Evolutionary conservation across 2,888 invertebrate species (phyloP).

Genomic region (Melanostoma scalare): DNA sequence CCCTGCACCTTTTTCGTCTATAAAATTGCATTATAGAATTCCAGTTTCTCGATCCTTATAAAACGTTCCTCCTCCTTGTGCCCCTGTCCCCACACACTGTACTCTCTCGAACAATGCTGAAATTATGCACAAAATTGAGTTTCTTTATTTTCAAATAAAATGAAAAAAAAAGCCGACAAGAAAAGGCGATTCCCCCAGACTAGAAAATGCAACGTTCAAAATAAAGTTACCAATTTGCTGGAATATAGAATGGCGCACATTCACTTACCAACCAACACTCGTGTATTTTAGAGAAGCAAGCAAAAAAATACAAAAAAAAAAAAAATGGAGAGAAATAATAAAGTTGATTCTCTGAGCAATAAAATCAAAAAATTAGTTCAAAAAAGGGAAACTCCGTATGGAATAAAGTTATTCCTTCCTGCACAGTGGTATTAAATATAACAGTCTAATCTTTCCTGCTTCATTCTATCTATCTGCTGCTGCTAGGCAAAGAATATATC

Average conservation of each 20-base stretch:
- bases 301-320: conserved; percentile 1
- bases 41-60: conserved; percentile 8
- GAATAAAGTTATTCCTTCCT: conserved; percentile 54
- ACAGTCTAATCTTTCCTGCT: conserved; percentile 50
- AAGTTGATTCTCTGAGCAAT: conserved; percentile 31
- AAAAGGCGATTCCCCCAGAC: background rate
- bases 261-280: background rate
- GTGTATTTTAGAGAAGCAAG: background rate
- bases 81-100: background rate
- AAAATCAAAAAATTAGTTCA: conserved; percentile 44
- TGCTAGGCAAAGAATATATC: conserved; percentile 31
- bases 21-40: conserved; percentile 63
- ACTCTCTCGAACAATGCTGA: conserved; percentile 46
- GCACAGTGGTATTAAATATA: conserved; percentile 29
- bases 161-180: conserved; percentile 1
- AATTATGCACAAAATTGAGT: conserved; percentile 60
- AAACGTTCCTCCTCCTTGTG: no score
- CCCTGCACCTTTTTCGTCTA: conserved; percentile 27
- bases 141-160: conserved; percentile 25
- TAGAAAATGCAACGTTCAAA: conserved; percentile 56
- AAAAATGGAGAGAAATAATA: conserved; percentile 21
- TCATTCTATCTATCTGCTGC: conserved; percentile 34
- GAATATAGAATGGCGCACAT: conserved; percentile 23
- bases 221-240: conserved; percentile 64
- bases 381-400: conserved; percentile 41